These are phyloP conservation scores for Blastobasis adustella DNA, from an alignment of 2,888 invertebrate species.

Conservation along the genomic window DNA sequence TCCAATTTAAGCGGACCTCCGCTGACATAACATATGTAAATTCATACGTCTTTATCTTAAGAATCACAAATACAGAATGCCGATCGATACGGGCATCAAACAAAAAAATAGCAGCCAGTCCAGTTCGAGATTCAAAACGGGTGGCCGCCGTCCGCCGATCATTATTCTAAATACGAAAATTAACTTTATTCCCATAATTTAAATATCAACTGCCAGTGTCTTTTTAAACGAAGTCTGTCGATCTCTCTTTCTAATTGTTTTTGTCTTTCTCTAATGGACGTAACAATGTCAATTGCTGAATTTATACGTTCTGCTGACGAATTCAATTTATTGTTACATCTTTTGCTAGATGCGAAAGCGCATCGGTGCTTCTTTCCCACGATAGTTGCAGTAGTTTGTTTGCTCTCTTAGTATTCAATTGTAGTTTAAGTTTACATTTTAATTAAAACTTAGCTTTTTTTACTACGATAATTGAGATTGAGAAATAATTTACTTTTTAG, in stretches of 20 bases:
- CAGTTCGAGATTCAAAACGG: conserved; percentile 61
- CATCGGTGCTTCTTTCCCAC: conserved; percentile 47
- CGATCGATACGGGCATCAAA: conserved; percentile 51
- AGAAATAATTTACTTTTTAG: neutral
- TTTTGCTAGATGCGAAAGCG: conserved; percentile 22
- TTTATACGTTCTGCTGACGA: conserved; percentile 57
- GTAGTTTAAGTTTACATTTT: neutral
- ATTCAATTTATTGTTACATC: conserved; percentile 55
- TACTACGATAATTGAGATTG: neutral
- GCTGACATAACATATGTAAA: conserved; percentile 72
- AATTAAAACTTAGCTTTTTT: neutral
- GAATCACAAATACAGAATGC: conserved; percentile 63
- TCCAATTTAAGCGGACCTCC: conserved; percentile 72
- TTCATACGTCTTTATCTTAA: conserved; percentile 71
- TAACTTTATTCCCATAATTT: conserved; percentile 73
- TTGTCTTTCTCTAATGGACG: conserved; percentile 44
- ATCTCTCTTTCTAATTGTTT: conserved; percentile 24
- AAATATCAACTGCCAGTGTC: conserved; percentile 48
- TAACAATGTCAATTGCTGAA: conserved; percentile 52
- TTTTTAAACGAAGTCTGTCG: conserved; percentile 22
- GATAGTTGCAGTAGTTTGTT: conserved; percentile 20
- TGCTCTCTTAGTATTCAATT: neutral
- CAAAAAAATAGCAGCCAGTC: conserved; percentile 45
- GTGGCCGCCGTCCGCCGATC: conserved; percentile 62
- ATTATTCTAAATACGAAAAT: conserved; percentile 71